Base-by-base conservation (phyloP, 2,113 vertebrate species). In the Thamnaconus septentrionalis region DNA sequence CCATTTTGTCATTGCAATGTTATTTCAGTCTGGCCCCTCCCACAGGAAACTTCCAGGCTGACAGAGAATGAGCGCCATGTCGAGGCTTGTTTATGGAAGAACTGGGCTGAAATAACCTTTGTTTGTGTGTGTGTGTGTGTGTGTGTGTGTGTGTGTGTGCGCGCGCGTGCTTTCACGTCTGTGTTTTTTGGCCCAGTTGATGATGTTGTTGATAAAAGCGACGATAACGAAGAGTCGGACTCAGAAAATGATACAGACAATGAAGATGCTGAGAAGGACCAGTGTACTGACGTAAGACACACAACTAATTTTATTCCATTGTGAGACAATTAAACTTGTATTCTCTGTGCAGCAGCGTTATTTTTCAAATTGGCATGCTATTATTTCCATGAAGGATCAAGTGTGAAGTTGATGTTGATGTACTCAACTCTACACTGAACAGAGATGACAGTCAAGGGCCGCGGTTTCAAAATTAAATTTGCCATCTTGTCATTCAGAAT, bases 141-240 rank as follows among this genome's bases (percentile, higher is more conserved):
- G 6, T 70, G 12, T 78, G 53, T 69, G 59, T 62, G 40, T 69
- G 46, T 92, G 85, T 88, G 5, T 87, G 88, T 66, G 18, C 2
- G 18, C 2, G 18, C 2, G 18, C 46, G 43, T 11, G 18, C 59
- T 8, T 66, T 5, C 60, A 6, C 69, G 12, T 78, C 51, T 69
- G 59, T 62, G 40, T 69, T 42, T 92, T 84, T 88, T 5, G 86
- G 88, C 66, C 31, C 84, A 99, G 97, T 96, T 92, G 97, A 98
- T 85, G 97, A 98, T 68, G 96, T 99, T 60, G 93, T 96, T 66
- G 96, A 98, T 88, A 96, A 96, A 79, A 99, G 97, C 61, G 96
- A 99, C 69, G 96, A 98, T 89, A 96, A 98, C 64, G 82, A 69
- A 2, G 96, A 98, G 75, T 83, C 89, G 67, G 97, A 99, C 73